Percentiles rank a stretch among this genome's conserved stretches.
Conservation (phyloP, 1,140 invertebrate species). For the Lanistes nyassanus region DNA sequence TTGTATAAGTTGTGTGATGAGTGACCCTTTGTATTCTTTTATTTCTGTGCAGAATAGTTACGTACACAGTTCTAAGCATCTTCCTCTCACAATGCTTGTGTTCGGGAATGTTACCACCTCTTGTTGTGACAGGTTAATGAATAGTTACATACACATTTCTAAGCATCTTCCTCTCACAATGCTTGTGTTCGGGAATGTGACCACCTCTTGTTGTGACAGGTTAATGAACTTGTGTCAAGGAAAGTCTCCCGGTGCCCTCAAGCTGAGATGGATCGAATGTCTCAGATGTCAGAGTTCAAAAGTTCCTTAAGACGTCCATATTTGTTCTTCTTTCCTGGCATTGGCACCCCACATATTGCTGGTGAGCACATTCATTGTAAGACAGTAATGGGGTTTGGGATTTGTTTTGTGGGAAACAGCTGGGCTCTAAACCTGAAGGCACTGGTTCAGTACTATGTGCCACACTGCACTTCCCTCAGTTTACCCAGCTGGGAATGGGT, state of each 20-base stretch:
- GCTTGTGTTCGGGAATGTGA: neutral
- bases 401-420: too few relatives aligned
- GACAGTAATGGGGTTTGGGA: too few relatives aligned
- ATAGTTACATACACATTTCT: neutral
- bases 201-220: constrained; percentile 36
- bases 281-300: constrained; percentile 61
- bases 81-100: neutral
- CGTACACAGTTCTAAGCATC: neutral
- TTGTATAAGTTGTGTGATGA: neutral
- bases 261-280: constrained; percentile 56
- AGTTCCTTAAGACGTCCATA: constrained; percentile 58
- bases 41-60: neutral
- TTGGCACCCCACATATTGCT: constrained; percentile 28
- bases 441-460: too few relatives aligned
- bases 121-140: constrained; percentile 50
- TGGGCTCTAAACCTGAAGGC: too few relatives aligned
- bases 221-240: constrained; percentile 54
- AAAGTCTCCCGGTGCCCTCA: constrained; percentile 54
- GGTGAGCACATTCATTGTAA: too few relatives aligned
- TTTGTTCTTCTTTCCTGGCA: constrained; percentile 60
- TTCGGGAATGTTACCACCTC: neutral
- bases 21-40: neutral
- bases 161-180: neutral
- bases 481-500: too few relatives aligned
- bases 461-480: too few relatives aligned